These are phyloP conservation scores for Phylloscopus collybita DNA, from an alignment of 2,797 vertebrate genomes.

Conservation along the genomic window DNA sequence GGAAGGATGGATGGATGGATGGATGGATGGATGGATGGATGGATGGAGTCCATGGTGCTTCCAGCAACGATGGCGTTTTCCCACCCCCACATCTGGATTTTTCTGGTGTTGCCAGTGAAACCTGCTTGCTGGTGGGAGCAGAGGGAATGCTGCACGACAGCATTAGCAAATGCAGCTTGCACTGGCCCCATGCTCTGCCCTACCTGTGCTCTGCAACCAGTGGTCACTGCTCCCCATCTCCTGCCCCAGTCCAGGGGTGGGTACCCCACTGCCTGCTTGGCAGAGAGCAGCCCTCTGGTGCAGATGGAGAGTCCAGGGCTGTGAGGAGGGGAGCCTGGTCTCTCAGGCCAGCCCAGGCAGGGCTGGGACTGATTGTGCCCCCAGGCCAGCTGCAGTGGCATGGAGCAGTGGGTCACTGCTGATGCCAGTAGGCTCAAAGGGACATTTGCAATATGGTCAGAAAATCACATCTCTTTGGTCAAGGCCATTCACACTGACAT, in stretches of 20 bases:
- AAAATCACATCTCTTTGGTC: not conserved
- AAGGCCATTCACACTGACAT: not conserved
- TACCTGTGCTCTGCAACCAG: not conserved
- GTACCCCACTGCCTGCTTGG: not conserved
- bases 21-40: too few relatives aligned
- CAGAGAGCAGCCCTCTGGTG: not conserved
- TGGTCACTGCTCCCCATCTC: not conserved
- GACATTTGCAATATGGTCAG: not conserved
- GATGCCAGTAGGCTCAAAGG: not conserved
- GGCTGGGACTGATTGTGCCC: not conserved
- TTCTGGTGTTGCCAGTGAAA: not conserved
- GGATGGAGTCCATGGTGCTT: not conserved
- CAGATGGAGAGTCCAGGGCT: not conserved
- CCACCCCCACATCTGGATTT: not conserved
- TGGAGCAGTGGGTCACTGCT: not conserved
- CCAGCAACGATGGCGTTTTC: not conserved
- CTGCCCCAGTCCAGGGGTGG: not conserved
- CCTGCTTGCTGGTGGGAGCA: not conserved
- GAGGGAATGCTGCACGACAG: rapidly evolving
- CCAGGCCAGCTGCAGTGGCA: not conserved
- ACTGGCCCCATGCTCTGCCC: not conserved
- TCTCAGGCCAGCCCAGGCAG: not conserved
- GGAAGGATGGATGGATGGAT: not conserved
- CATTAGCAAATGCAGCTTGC: not conserved
- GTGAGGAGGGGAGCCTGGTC: rapidly evolving